Evolutionary conservation across 2,888 invertebrate genomes (phyloP).

Genomic region (Tuberolachnus salignus): DNA sequence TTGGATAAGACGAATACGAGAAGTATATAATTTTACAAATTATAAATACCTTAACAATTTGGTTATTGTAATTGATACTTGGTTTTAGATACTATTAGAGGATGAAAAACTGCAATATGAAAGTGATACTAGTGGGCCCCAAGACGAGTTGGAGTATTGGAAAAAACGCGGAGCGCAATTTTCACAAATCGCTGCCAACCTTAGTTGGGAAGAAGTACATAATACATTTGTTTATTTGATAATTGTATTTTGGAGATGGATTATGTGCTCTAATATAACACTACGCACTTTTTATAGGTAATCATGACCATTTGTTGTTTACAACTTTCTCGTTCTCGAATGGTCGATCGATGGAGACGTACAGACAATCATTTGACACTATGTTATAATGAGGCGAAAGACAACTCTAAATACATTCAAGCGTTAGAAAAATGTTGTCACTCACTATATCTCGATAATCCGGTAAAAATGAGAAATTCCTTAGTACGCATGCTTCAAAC

Average conservation of each 20-base stretch:
- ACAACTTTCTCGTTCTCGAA: slow-evolving; percentile 76
- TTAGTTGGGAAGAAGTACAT: slow-evolving; percentile 68
- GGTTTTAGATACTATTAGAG: slow-evolving; percentile 64
- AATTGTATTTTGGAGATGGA: not conserved
- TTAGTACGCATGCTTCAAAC: slow-evolving; percentile 89
- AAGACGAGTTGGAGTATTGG: slow-evolving; percentile 96
- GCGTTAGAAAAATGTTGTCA: slow-evolving; percentile 94
- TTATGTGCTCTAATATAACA: not conserved
- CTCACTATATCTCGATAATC: slow-evolving; percentile 89
- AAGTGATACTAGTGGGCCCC: slow-evolving; percentile 86
- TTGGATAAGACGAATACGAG: slow-evolving; percentile 82
- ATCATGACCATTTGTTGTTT: slow-evolving; percentile 78
- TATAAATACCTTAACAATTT: not conserved
- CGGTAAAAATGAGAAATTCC: slow-evolving; percentile 88
- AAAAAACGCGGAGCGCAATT: slow-evolving; percentile 93
- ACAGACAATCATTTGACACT: slow-evolving; percentile 90
- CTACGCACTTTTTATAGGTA: slow-evolving; percentile 25
- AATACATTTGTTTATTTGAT: slow-evolving; percentile 60
- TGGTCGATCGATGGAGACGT: slow-evolving; percentile 81
- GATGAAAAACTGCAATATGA: slow-evolving; percentile 90
- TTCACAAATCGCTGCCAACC: slow-evolving; percentile 79
- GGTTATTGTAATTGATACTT: not conserved
- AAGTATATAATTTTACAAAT: slow-evolving; percentile 44
- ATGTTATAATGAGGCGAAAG: slow-evolving; percentile 93
- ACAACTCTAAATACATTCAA: slow-evolving; percentile 93